Evolutionary conservation across 2,113 vertebrate genomes (phyloP).

Genomic region (Hippolais icterina): DNA sequence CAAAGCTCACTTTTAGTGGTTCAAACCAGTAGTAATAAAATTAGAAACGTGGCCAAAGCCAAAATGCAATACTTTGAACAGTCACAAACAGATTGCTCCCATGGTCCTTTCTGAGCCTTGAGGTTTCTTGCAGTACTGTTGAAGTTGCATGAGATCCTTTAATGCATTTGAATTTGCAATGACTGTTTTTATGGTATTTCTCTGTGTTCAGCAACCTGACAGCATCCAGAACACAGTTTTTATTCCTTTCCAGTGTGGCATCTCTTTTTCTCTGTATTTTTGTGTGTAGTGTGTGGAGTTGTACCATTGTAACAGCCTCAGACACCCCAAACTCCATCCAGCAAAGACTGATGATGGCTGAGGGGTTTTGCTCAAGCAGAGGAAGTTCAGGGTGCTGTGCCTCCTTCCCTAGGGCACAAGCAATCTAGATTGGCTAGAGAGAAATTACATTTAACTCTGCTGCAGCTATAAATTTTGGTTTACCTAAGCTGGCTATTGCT

Average conservation of each 20-base stretch:
- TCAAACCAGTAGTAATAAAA: neutral
- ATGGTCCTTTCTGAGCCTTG: neutral
- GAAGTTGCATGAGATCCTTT: neutral
- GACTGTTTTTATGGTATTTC: neutral
- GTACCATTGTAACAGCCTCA: neutral
- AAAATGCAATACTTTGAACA: neutral
- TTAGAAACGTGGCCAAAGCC: neutral
- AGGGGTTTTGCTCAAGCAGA: neutral
- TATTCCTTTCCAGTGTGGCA: accelerated
- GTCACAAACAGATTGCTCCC: neutral
- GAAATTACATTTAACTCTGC: neutral
- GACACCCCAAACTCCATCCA: neutral
- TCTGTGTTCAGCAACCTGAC: neutral
- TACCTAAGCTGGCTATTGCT: neutral
- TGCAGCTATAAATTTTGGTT: neutral
- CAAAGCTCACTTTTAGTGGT: neutral
- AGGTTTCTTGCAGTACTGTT: neutral
- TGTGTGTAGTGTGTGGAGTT: neutral
- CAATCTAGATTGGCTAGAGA: neutral
- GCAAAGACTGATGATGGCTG: neutral
- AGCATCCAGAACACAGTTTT: neutral
- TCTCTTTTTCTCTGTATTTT: neutral
- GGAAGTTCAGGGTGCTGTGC: neutral
- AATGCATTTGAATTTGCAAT: neutral
- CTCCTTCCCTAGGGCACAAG: neutral